These are phyloP conservation scores for Eupleurogrammus muticus DNA, from an alignment of 2,797 vertebrate species.

Conservation along the genomic window DNA sequence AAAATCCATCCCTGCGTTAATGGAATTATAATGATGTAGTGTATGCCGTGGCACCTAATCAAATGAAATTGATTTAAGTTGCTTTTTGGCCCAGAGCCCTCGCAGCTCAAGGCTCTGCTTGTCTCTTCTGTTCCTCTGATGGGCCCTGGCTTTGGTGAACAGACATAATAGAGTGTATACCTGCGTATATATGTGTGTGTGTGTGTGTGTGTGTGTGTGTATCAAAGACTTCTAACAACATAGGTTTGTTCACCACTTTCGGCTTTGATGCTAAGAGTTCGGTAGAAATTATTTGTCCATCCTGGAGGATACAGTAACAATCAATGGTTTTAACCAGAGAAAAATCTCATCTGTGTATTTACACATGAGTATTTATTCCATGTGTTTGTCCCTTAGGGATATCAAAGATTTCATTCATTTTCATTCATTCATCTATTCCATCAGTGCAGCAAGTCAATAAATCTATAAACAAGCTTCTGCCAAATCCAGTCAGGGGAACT, in stretches of 20 bases:
- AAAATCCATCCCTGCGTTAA: constrained; percentile 84
- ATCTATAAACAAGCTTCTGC: too few species aligned
- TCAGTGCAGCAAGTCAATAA: too few species aligned
- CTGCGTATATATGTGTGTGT: constrained; percentile 18
- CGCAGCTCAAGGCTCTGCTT: constrained; percentile 58
- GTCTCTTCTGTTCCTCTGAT: constrained; percentile 68
- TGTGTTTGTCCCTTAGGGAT: too few species aligned
- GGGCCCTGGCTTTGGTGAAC: constrained; percentile 50
- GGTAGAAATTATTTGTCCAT: constrained; percentile 3
- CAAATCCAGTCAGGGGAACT: too few species aligned
- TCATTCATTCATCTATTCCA: too few species aligned
- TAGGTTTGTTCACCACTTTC: constrained; percentile 12
- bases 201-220: constrained; percentile 20
- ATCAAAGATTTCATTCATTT: too few species aligned
- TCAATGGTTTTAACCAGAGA: too few species aligned
- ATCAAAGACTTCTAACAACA: constrained; percentile 22
- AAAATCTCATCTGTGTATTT: constrained; percentile 4
- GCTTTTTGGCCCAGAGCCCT: constrained; percentile 74
- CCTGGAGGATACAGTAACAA: neutral
- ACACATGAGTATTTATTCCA: too few species aligned
- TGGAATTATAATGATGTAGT: constrained; percentile 87
- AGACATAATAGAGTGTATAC: constrained; percentile 20
- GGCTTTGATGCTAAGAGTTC: constrained; percentile 7
- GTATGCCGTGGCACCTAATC: constrained; percentile 80
- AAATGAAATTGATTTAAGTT: constrained; percentile 85